A percentile compares a stretch with the other conserved stretches of the same genome.
These are phyloP conservation scores for Anolis sagrei DNA, from an alignment of 2,113 vertebrate genomes.

Conservation along the genomic window DNA sequence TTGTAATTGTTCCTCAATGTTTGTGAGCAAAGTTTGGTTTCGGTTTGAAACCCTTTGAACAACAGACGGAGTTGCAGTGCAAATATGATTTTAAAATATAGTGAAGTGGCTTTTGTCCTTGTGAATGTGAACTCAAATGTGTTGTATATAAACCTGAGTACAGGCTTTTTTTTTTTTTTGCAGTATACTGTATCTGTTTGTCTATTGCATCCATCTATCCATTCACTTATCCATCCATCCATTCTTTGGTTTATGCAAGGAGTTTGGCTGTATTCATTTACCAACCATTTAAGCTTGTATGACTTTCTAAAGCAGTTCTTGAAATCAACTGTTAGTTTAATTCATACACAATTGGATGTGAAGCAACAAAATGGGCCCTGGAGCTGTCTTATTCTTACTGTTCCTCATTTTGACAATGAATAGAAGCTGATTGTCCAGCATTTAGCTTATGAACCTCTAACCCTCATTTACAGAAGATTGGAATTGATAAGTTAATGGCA, in stretches of 20 bases:
- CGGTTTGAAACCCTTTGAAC: neutral
- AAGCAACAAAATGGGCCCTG: neutral
- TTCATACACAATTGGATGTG: conserved; percentile 19
- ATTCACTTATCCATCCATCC: neutral
- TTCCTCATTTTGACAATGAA: conserved; percentile 13
- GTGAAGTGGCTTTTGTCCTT: neutral
- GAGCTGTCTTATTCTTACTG: neutral
- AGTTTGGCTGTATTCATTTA: neutral
- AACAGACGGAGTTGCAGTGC: neutral
- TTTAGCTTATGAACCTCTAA: conserved; percentile 26
- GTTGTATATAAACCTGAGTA: neutral
- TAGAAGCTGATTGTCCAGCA: conserved; percentile 11
- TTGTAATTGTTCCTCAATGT: neutral
- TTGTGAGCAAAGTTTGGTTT: neutral
- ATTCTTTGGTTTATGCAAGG: neutral
- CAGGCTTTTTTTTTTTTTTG: neutral
- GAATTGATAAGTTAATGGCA: conserved; percentile 36
- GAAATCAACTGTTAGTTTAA: conserved; percentile 11
- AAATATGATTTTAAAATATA: neutral
- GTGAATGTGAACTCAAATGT: conserved; percentile 5
- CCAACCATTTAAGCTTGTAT: neutral
- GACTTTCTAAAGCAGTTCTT: neutral
- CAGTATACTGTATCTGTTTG: too few species aligned
- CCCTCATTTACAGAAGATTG: conserved; percentile 23
- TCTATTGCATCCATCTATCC: neutral